A percentile compares a stretch with the other conserved stretches of the same genome.
Evolutionary conservation across 2,113 vertebrate genomes (phyloP).

Genomic region (Channa maculata): DNA sequence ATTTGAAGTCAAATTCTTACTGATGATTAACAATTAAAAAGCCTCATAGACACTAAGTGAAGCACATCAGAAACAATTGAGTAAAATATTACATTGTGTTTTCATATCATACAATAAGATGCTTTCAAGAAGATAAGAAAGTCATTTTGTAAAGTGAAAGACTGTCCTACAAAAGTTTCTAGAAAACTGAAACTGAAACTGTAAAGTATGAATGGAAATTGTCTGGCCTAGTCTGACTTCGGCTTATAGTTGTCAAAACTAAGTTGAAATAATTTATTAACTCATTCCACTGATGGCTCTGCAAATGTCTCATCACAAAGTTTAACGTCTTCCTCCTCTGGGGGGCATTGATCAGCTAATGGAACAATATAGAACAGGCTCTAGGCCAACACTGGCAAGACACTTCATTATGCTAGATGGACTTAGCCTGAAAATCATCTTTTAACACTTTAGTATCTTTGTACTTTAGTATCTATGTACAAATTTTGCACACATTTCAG

Average conservation of each 20-base stretch:
- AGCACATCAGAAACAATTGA: conserved; percentile 3
- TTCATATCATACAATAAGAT: conserved; percentile 17
- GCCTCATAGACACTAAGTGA: conserved; percentile 12
- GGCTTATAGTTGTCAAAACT: too few relatives aligned
- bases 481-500: too few relatives aligned
- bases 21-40: conserved; percentile 28
- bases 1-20: conserved; percentile 47
- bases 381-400: conserved; percentile 37
- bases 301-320: background rate
- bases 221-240: background rate
- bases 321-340: conserved; percentile 39
- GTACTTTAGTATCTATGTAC: conserved; percentile 38
- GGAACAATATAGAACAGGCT: conserved; percentile 46
- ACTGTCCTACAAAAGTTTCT: background rate
- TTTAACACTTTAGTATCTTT: conserved; percentile 47
- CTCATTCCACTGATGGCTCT: background rate
- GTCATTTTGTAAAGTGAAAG: background rate
- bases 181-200: background rate
- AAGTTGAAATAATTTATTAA: background rate
- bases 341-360: conserved; percentile 66
- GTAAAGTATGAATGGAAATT: background rate
- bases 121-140: conserved; percentile 1
- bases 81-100: conserved; percentile 4
- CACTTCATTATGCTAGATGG: conserved; percentile 48
- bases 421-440: conserved; percentile 38